A percentile compares a stretch with the other conserved stretches of the same genome.
These are phyloP conservation scores for Nasua narica DNA, from an alignment of 2,797 vertebrate genomes.

Conservation along the genomic window DNA sequence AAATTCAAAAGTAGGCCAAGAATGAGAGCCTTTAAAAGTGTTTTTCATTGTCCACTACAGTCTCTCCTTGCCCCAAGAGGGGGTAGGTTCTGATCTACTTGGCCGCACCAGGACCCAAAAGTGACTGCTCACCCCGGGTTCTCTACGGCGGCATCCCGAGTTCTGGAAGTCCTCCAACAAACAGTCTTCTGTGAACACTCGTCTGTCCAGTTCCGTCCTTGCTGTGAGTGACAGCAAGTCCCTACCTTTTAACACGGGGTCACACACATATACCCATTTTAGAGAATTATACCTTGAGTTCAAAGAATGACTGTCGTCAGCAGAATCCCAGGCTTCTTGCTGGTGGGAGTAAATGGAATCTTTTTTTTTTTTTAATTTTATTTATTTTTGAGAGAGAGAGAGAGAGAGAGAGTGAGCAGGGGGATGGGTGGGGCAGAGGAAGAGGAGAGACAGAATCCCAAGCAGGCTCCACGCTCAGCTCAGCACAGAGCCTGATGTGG, in stretches of 20 bases:
- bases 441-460: background rate
- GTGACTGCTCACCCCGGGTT: fast-evolving
- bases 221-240: background rate
- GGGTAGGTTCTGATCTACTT: fast-evolving
- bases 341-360: background rate
- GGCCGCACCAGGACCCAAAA: fast-evolving
- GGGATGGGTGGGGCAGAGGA: background rate
- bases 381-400: too few species aligned
- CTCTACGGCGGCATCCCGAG: background rate
- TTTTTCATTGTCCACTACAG: background rate
- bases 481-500: background rate
- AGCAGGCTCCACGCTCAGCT: background rate
- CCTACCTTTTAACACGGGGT: background rate
- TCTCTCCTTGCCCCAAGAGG: background rate
- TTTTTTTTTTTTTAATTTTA: background rate
- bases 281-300: background rate
- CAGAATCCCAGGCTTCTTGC: background rate
- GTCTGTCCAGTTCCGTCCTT: background rate
- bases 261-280: background rate
- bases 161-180: background rate
- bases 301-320: background rate
- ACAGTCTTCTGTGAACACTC: background rate
- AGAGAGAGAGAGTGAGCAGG: too few species aligned
- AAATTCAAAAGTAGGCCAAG: background rate
- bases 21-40: background rate